phyloP scores from a whole-genome alignment of 1,140 invertebrate species.

The Lasioglossum baleicum region DNA sequence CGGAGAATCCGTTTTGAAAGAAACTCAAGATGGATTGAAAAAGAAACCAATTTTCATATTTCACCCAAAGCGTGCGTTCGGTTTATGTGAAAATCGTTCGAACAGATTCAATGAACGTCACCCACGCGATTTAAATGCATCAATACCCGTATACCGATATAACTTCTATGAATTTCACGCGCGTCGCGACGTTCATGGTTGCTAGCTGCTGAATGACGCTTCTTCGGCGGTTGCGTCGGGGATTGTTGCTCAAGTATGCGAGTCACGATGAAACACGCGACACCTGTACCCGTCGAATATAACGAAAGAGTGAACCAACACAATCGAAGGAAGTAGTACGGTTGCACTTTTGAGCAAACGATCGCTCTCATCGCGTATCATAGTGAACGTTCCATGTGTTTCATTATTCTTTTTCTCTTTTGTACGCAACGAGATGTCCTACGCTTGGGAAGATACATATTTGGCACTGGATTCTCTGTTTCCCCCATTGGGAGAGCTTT shows the following conservation, averaged over 20 bases:
- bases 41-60: background rate
- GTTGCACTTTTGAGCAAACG: conserved; percentile 71
- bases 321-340: conserved; percentile 52
- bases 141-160: conserved; percentile 50
- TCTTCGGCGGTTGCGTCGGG: background rate
- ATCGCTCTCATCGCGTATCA: conserved; percentile 54
- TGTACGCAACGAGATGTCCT: conserved; percentile 47
- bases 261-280: conserved; percentile 12
- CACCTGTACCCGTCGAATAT: conserved; percentile 38
- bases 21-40: too few relatives aligned
- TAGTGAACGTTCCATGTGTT: conserved; percentile 44
- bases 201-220: background rate
- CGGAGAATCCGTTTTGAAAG: too few relatives aligned
- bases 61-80: background rate
- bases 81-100: background rate
- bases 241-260: background rate
- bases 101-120: conserved; percentile 17
- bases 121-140: conserved; percentile 19
- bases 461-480: conserved; percentile 60
- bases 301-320: conserved; percentile 32
- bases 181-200: conserved; percentile 17
- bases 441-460: conserved; percentile 65
- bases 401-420: background rate
- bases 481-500: conserved; percentile 31
- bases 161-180: conserved; percentile 38